These are phyloP conservation scores for Poeciliopsis prolifica DNA, from an alignment of 2,113 vertebrate genomes.

Conservation along the genomic window DNA sequence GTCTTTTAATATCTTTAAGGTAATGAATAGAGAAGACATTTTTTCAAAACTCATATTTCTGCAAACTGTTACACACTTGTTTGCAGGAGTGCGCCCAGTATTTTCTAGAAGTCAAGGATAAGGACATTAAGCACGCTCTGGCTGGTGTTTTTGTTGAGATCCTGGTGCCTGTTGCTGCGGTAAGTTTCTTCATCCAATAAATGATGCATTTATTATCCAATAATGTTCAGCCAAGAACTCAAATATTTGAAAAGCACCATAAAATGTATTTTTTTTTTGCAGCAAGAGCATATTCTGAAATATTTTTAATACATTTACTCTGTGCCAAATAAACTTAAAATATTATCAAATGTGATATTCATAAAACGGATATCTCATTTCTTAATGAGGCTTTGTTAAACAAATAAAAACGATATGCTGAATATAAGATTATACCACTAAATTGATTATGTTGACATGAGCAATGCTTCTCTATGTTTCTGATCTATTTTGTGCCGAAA, in stretches of 20 bases:
- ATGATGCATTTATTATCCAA: background rate
- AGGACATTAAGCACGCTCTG: slow-evolving; percentile 96
- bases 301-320: background rate
- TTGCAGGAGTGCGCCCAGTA: slow-evolving; percentile 90
- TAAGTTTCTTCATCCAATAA: slow-evolving; percentile 74
- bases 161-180: slow-evolving; percentile 95
- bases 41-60: background rate
- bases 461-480: slow-evolving; percentile 4
- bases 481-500: background rate
- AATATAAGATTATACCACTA: background rate
- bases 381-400: background rate
- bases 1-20: background rate
- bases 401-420: background rate
- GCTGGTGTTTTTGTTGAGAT: slow-evolving; percentile 98
- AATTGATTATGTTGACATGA: background rate
- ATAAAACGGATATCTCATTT: background rate
- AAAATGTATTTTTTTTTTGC: background rate
- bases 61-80: slow-evolving; percentile 20
- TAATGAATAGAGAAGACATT: background rate
- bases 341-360: too few species aligned
- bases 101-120: slow-evolving; percentile 98
- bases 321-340: too few species aligned
- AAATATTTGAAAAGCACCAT: background rate
- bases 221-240: background rate
- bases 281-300: background rate